These are phyloP conservation scores for Mustelus asterias DNA, from an alignment of 2,113 vertebrate species.

Conservation along the genomic window DNA sequence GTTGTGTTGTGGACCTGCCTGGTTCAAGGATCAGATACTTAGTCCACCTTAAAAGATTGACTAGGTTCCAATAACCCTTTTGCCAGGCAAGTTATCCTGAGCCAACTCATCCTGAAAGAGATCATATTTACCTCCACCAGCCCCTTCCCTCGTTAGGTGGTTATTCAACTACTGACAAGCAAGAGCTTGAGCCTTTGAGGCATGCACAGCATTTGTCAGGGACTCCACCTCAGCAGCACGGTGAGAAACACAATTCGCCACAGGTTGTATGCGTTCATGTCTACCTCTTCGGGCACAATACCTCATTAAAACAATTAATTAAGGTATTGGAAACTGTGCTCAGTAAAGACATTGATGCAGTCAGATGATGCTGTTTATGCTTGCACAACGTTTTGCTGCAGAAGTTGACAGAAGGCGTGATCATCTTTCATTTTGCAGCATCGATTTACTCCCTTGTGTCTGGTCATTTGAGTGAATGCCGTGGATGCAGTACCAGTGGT, in stretches of 20 bases:
- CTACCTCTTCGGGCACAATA: slow-evolving; percentile 9
- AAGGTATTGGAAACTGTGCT: slow-evolving; percentile 16
- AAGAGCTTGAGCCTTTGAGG: not conserved
- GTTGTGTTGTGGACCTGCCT: not conserved
- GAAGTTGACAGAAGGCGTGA: not conserved
- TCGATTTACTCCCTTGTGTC: not conserved
- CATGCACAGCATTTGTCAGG: not conserved
- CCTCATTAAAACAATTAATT: not conserved
- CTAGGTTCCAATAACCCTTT: not conserved
- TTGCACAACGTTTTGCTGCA: not conserved
- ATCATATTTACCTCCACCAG: not conserved
- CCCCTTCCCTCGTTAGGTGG: not conserved
- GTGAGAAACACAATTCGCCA: not conserved
- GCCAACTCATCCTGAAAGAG: not conserved
- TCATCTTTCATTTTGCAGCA: not conserved
- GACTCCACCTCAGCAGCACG: not conserved
- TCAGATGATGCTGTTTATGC: slow-evolving; percentile 13
- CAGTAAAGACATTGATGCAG: not conserved
- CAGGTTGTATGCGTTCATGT: not conserved
- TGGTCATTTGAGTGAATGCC: not conserved
- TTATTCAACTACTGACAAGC: not conserved
- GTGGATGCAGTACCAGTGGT: slow-evolving; percentile 15
- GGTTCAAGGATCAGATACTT: not conserved
- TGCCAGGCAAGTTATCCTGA: not conserved
- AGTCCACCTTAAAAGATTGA: not conserved